Conservation (phyloP, 2,113 vertebrate species). For the Amblyopsis rosae region DNA sequence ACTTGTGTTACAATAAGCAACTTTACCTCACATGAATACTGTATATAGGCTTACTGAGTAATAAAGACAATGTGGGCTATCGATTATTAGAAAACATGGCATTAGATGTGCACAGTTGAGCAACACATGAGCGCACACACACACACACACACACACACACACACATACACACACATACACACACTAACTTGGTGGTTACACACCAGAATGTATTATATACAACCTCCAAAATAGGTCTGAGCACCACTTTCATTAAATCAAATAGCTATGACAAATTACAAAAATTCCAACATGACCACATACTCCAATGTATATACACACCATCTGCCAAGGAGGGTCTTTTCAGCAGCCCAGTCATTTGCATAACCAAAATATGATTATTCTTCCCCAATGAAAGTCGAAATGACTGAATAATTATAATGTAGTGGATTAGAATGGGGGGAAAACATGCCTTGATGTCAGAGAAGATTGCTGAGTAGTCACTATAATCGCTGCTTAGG, state of each 20-base stretch:
- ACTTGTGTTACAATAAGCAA: background rate
- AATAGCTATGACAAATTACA: constrained; percentile 59
- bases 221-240: constrained; percentile 52
- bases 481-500: constrained; percentile 79
- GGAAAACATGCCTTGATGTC: constrained; percentile 75
- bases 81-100: constrained; percentile 28
- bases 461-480: constrained; percentile 79
- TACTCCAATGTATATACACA: constrained; percentile 63
- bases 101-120: background rate
- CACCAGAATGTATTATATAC: constrained; percentile 53
- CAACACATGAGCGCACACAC: background rate
- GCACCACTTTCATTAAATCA: constrained; percentile 71
- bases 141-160: constrained; percentile 25
- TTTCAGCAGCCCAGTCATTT: constrained; percentile 71
- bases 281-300: constrained; percentile 69
- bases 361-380: constrained; percentile 77
- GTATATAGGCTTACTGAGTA: constrained; percentile 27
- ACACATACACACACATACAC: constrained; percentile 8
- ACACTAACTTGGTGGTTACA: constrained; percentile 25
- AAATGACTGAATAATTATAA: constrained; percentile 81
- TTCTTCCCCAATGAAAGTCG: constrained; percentile 70
- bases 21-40: constrained; percentile 1
- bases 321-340: constrained; percentile 72
- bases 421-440: constrained; percentile 77
- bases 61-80: constrained; percentile 29